phyloP scores from a whole-genome alignment of 1,140 invertebrate genomes.

The Wiebesia pumilae region DNA sequence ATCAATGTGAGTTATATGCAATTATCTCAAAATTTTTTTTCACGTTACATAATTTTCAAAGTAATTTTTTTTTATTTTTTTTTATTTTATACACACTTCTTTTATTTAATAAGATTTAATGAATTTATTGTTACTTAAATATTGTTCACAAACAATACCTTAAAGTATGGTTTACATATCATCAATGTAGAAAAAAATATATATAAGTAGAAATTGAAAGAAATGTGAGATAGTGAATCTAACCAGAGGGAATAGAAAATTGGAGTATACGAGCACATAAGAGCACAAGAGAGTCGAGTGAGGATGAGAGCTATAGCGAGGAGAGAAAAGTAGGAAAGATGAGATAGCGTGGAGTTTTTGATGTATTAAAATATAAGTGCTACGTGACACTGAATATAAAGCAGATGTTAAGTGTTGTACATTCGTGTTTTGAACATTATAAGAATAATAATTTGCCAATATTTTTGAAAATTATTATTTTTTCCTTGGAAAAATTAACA shows the following conservation, averaged over 20 bases:
- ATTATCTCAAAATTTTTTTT: too few relatives aligned
- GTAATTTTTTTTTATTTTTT: too few relatives aligned
- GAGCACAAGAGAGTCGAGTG: neutral
- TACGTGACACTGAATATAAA: slow-evolving; percentile 76
- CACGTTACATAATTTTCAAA: too few relatives aligned
- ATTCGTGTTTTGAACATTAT: slow-evolving; percentile 57
- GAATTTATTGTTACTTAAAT: too few relatives aligned
- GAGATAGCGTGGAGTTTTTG: slow-evolving; percentile 69
- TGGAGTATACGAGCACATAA: slow-evolving; percentile 21
- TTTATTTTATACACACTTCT: too few relatives aligned
- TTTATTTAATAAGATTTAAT: too few relatives aligned
- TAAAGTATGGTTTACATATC: neutral
- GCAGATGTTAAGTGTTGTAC: slow-evolving; percentile 70
- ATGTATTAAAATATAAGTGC: slow-evolving; percentile 74
- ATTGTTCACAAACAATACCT: neutral
- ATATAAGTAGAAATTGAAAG: neutral
- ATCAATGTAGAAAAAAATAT: neutral
- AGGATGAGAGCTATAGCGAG: slow-evolving; percentile 51
- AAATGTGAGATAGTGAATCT: slow-evolving; percentile 22
- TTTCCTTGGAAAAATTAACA: neutral
- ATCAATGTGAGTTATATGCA: too few relatives aligned
- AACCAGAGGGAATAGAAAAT: slow-evolving; percentile 19
- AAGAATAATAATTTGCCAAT: slow-evolving; percentile 20
- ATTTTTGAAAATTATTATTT: neutral
- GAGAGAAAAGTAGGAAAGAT: slow-evolving; percentile 42